Base-by-base conservation (phyloP, 1,140 invertebrate species). In the Meloidogyne hapla region DNA sequence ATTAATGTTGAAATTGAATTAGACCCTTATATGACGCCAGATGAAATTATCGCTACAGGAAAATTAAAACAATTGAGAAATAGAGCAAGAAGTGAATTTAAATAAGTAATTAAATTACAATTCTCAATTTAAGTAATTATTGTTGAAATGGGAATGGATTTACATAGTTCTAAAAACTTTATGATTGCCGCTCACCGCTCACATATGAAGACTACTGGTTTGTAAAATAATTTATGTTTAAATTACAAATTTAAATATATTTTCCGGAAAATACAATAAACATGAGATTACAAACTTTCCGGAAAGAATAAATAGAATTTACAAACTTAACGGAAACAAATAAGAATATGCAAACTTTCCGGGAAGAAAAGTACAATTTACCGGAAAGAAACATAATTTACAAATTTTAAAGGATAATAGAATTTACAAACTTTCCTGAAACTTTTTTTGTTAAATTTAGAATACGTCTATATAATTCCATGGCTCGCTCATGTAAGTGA, bases 391-490 rank as follows among this genome's bases (percentile, higher is more conserved):
- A 15, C 9, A 42, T 10, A 9, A 12, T 42, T 42, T 42, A 42
- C 40, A 45, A 45, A 45, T 1, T 45, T 45, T 15, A 15, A 45
- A 15, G 18, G 3, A 38, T 38, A 42, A 12, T n/a, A n/a, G n/a
- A n/a, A 12, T 4, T 42, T 45, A 45, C 12, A 45, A 45, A 45
- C 42, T 15, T 45, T 45, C 42, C 42, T 12, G 42, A 45, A 45
- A 45, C n/a, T n/a, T n/a, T n/a, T n/a, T n/a, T n/a, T n/a, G n/a
- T n/a, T 6, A 33, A 33, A 56, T 56, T 56, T 76, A 40, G 84
- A 86, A 12, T 86, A 80, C 69, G 85, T 86, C 18, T 86, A 87
- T 66, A 63, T 86, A 9, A 72, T 86, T 33, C 85, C 85, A 5
- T 86, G 85, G 85, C 69, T 87, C 3, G 83, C 85, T 65, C 85